phyloP scores from a whole-genome alignment of 2,797 vertebrate species.

The Alfaro cultratus region DNA sequence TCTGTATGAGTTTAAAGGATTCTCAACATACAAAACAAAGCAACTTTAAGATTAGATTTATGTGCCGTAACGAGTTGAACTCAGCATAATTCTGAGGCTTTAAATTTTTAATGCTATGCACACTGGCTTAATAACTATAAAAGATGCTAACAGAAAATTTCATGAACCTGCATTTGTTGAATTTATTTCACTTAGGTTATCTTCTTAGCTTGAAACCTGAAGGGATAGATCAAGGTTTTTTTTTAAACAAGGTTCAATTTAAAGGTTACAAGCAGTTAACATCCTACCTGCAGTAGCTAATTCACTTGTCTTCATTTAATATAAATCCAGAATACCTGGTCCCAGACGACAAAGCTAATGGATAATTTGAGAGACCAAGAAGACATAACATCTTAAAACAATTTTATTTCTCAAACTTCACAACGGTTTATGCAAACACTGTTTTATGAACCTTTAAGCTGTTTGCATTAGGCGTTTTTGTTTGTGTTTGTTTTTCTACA shows the following conservation, averaged over 20 bases:
- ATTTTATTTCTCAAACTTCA: not conserved
- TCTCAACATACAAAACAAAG: not conserved
- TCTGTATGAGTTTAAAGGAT: not conserved
- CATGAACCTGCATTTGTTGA: not conserved
- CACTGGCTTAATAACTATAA: not conserved
- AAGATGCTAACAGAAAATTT: not conserved
- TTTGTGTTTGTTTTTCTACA: not conserved
- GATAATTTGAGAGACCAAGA: not conserved
- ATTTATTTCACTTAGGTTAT: not conserved
- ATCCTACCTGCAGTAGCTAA: not conserved
- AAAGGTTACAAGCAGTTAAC: not conserved
- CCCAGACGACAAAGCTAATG: not conserved
- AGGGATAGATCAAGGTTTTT: not conserved
- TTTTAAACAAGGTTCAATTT: not conserved
- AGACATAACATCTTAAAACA: not conserved
- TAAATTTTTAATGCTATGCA: not conserved
- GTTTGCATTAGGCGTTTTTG: not conserved
- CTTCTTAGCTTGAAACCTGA: not conserved
- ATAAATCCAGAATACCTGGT: not conserved
- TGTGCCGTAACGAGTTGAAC: not conserved
- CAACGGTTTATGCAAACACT: not conserved
- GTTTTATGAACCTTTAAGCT: not conserved
- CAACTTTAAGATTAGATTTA: not conserved
- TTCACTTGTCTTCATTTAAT: not conserved
- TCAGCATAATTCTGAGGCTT: not conserved